Conservation (phyloP, 2,113 vertebrate species). For the Alethe castanea region DNA sequence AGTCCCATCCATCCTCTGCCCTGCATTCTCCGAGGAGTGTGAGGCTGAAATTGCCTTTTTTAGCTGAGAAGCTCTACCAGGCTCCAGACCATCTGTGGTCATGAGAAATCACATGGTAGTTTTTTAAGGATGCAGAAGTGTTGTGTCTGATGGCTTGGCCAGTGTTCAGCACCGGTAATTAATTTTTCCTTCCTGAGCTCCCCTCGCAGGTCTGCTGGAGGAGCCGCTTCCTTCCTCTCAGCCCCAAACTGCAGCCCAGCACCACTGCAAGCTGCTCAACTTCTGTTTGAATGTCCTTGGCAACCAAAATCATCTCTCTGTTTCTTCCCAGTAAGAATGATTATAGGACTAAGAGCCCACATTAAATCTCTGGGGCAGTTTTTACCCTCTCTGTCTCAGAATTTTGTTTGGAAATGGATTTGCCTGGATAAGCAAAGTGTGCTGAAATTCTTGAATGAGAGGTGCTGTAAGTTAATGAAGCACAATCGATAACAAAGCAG, state of each 20-base stretch:
- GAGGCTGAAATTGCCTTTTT: neutral
- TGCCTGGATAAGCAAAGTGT: neutral
- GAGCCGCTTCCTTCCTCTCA: neutral
- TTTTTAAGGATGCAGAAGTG: neutral
- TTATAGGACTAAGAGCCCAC: neutral
- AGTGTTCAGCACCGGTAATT: conserved; percentile 5
- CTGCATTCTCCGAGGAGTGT: rapidly evolving
- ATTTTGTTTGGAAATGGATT: neutral
- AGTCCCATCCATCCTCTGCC: neutral
- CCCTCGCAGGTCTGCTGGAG: neutral
- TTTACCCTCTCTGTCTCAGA: neutral
- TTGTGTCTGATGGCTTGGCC: conserved; percentile 11
- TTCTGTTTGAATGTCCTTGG: neutral
- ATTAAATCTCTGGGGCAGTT: neutral
- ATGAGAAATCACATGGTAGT: neutral
- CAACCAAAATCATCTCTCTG: neutral
- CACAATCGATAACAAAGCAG: rapidly evolving
- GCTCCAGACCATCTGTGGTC: conserved; percentile 35
- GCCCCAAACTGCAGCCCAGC: neutral
- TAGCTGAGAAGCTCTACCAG: neutral
- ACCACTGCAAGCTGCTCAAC: neutral
- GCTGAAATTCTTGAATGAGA: neutral
- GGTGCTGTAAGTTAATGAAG: neutral
- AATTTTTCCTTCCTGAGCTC: conserved; percentile 26
- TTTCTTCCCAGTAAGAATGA: neutral